Percentiles rank a stretch among this genome's conserved stretches.
phyloP scores from a whole-genome alignment of 2,797 vertebrate genomes.

The Epinephelus coioides region DNA sequence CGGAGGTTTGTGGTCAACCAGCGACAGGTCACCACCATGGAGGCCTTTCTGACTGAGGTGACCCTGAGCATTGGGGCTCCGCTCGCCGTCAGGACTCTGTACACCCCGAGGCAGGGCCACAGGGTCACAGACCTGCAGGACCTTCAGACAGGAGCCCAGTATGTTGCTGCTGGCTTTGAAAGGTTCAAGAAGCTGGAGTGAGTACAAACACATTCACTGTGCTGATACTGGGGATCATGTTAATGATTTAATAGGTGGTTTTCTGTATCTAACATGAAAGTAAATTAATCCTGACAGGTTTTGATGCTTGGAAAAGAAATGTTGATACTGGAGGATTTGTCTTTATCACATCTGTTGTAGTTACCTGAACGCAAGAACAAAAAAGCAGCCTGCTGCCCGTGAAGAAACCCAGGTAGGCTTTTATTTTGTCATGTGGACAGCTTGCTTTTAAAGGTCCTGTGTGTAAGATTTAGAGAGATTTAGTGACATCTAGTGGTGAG shows the following conservation, averaged over 20 bases:
- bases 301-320: background rate
- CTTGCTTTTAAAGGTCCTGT: conserved; percentile 1
- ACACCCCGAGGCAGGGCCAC: conserved; percentile 88
- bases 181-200: conserved; percentile 91
- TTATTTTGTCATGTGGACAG: conserved; percentile 30
- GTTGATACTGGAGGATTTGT: background rate
- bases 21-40: conserved; percentile 88
- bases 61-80: conserved; percentile 87
- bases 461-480: too few relatives aligned
- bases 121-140: conserved; percentile 84
- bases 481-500: too few relatives aligned
- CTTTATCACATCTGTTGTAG: conserved; percentile 69
- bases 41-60: conserved; percentile 91
- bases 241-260: background rate
- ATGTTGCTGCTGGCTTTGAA: conserved; percentile 93
- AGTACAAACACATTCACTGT: conserved; percentile 73
- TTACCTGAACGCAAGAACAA: conserved; percentile 79
- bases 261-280: background rate
- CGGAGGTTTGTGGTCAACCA: conserved; percentile 90
- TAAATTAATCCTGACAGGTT: background rate
- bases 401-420: conserved; percentile 82
- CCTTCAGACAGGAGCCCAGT: conserved; percentile 87
- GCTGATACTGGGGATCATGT: background rate
- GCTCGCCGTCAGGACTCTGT: conserved; percentile 89
- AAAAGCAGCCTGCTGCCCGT: conserved; percentile 65